Conservation (phyloP, 2,797 vertebrate genomes). For the Cynopterus sphinx region DNA sequence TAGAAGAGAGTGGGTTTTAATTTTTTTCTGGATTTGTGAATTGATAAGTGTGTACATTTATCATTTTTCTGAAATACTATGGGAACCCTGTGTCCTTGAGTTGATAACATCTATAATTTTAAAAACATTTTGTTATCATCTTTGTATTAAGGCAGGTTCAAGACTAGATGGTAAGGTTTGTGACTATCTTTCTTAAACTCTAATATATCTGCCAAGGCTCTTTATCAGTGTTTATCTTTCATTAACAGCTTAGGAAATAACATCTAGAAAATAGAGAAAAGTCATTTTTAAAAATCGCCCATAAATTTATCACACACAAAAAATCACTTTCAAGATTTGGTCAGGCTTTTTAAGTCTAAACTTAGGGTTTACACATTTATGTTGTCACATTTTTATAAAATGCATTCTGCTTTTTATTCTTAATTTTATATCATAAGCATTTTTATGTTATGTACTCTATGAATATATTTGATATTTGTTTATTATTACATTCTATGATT, state of each 20-base stretch:
- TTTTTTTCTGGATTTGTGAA: background rate
- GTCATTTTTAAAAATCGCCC: background rate
- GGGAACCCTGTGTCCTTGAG: background rate
- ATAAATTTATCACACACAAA: background rate
- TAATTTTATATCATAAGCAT: background rate
- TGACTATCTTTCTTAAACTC: background rate
- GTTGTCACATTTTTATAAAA: background rate
- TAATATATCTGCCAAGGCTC: background rate
- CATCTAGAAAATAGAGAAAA: constrained; percentile 13
- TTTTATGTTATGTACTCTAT: background rate
- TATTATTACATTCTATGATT: background rate
- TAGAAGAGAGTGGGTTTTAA: background rate
- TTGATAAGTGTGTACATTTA: background rate
- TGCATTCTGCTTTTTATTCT: background rate
- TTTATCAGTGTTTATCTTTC: background rate
- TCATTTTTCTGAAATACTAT: constrained; percentile 8
- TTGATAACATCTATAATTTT: constrained; percentile 14
- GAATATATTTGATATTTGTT: background rate
- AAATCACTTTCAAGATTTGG: background rate
- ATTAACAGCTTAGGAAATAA: background rate
- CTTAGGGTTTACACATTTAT: background rate
- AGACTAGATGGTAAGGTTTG: background rate
- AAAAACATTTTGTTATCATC: background rate
- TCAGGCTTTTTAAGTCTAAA: constrained; percentile 9
- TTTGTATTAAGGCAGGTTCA: background rate